These are phyloP conservation scores for Syngnathus floridae DNA, from an alignment of 2,113 vertebrate genomes.

Conservation along the genomic window DNA sequence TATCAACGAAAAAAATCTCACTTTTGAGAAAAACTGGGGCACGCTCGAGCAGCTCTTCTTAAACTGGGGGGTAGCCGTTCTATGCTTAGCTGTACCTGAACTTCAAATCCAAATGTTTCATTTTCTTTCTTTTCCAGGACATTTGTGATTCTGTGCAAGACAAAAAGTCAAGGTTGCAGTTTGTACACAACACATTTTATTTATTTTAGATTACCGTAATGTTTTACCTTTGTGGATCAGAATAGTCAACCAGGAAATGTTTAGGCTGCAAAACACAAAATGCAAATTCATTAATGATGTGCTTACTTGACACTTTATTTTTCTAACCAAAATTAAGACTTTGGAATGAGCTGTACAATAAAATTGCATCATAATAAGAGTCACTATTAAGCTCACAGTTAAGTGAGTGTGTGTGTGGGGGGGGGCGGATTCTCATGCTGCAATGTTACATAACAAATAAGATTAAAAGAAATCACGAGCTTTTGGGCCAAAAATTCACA, in stretches of 20 bases:
- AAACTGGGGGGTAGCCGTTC: too few relatives aligned
- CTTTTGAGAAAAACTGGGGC: neutral
- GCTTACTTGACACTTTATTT: neutral
- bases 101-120: constrained; percentile 91
- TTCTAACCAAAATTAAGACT: neutral
- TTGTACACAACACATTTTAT: neutral
- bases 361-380: constrained; percentile 7
- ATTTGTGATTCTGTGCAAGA: constrained; percentile 51
- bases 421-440: neutral
- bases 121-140: constrained; percentile 83
- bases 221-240: constrained; percentile 67
- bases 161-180: neutral
- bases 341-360: neutral
- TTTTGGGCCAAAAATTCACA: constrained; percentile 11
- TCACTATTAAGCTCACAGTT: neutral
- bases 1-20: neutral
- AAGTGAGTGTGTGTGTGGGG: neutral
- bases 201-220: too few relatives aligned
- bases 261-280: constrained; percentile 58
- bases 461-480: constrained; percentile 32
- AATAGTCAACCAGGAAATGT: constrained; percentile 63
- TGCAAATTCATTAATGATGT: constrained; percentile 15
- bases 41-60: too few relatives aligned
- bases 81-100: constrained; percentile 78
- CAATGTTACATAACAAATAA: constrained; percentile 22